A percentile compares a stretch with the other conserved stretches of the same genome.
Conservation (phyloP, 2,888 invertebrate species). For the Chesias legatella region DNA sequence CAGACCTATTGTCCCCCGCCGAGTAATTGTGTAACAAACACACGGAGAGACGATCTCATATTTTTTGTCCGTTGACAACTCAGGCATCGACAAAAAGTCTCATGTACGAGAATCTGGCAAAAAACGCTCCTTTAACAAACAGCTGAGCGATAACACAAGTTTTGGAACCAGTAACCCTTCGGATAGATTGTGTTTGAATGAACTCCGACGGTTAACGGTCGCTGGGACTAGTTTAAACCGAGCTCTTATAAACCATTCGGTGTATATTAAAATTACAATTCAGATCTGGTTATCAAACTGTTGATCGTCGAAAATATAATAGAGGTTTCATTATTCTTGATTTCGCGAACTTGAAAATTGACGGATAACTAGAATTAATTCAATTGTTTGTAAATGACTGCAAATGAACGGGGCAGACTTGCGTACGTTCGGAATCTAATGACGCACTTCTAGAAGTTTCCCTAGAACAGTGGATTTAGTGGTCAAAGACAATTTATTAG, state of each 20-base stretch:
- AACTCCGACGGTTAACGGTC: no score
- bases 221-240: no score
- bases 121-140: conserved; percentile 58
- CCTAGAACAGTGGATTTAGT: no score
- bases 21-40: conserved; percentile 61
- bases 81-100: conserved; percentile 44
- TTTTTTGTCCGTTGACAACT: conserved; percentile 58
- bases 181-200: conserved; percentile 18
- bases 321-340: no score
- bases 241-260: no score
- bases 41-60: conserved; percentile 49
- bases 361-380: no score
- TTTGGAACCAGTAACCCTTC: conserved; percentile 25
- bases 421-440: background rate
- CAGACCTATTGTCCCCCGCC: conserved; percentile 54
- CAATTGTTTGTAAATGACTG: conserved; percentile 1
- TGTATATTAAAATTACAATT: no score
- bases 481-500: no score
- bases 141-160: conserved; percentile 57
- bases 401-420: background rate
- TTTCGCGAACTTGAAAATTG: no score
- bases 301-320: no score
- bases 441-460: background rate
- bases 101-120: conserved; percentile 42
- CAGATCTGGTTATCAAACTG: no score